Evolutionary conservation across 2,888 invertebrate genomes (phyloP), one percentile per base, ranked within the genome.

Genomic region (Tipula helvola): DNA sequence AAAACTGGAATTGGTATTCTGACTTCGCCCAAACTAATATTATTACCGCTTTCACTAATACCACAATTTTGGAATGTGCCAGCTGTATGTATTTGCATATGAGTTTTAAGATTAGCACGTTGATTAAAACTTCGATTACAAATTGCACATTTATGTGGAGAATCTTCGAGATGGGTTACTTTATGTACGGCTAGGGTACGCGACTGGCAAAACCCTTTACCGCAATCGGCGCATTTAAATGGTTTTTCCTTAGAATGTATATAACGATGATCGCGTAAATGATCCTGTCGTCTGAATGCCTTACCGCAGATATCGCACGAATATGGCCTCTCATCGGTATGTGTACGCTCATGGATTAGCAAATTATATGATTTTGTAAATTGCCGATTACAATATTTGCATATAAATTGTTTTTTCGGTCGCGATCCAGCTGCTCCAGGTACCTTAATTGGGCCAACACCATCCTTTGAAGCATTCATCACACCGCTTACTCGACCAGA

Each of bases 181-280:
- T 96, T 97, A 92, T 99, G 99, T 1, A 98, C 98, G 0, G 98
- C 98, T 88, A 99, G 92, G 0, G 99, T 99, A 86, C 99, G 93
- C 36, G 97, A 97, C 91, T 99, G 99, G 91, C 99, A 99, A 92
- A 99, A 99, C 5, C 99, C 99, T 92, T 99, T 99, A 83, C 98
- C 98, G 91, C 99, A 99, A 89, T 98, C 97, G 3, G 94, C 94
- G 91, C 99, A 99, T 90, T 98, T 99, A 93, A 99, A 99, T 0
- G 99, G 99, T 91, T 99, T 99, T 92, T 99, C 98, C 91, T 99
- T 99, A 88, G 97, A 97, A 92, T 99, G 99, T 88, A 99, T 99
- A 92, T 98, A 99, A 91, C 97, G 96, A 93, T 97, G 97, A 90
- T 97, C 97, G 92, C 97, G 94, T 88, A 97, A 94, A 92, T 97